Conservation (phyloP, 2,113 vertebrate species). For the Pyrgilauda ruficollis region DNA sequence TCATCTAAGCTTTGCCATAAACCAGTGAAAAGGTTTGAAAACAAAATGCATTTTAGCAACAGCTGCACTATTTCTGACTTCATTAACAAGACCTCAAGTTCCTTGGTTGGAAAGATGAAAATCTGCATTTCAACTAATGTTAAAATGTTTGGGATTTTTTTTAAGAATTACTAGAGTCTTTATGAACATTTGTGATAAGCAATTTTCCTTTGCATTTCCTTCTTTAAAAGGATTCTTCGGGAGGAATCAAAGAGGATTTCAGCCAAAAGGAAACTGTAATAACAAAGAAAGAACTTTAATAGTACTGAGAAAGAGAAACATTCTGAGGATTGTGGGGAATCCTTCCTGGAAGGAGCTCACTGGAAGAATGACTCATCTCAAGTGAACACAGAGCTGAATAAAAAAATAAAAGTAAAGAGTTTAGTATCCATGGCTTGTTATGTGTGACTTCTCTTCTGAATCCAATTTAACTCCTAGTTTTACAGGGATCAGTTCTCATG, state of each 20-base stretch:
- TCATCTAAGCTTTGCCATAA: not conserved
- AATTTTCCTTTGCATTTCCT: not conserved
- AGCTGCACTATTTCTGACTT: not conserved
- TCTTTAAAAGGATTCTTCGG: not conserved
- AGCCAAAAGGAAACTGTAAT: not conserved
- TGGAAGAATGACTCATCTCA: not conserved
- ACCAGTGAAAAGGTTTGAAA: not conserved
- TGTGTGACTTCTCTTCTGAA: not conserved
- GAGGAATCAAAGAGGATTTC: conserved; percentile 1
- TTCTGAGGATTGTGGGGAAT: not conserved
- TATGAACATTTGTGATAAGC: not conserved
- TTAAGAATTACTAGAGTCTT: not conserved
- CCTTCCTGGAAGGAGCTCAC: not conserved
- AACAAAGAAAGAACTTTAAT: conserved; percentile 45
- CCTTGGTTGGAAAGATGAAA: not conserved
- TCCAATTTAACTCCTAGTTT: not conserved
- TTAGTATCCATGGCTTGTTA: not conserved
- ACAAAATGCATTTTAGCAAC: not conserved
- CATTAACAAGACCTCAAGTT: not conserved
- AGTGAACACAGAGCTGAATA: not conserved
- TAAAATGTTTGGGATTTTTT: not conserved
- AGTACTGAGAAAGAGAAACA: not conserved
- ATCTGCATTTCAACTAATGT: not conserved
- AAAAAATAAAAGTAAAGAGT: not conserved
- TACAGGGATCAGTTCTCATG: not conserved